A percentile compares a stretch with the other conserved stretches of the same genome.
These are phyloP conservation scores for Cantharis rustica DNA, from an alignment of 2,888 invertebrate genomes.

Conservation along the genomic window DNA sequence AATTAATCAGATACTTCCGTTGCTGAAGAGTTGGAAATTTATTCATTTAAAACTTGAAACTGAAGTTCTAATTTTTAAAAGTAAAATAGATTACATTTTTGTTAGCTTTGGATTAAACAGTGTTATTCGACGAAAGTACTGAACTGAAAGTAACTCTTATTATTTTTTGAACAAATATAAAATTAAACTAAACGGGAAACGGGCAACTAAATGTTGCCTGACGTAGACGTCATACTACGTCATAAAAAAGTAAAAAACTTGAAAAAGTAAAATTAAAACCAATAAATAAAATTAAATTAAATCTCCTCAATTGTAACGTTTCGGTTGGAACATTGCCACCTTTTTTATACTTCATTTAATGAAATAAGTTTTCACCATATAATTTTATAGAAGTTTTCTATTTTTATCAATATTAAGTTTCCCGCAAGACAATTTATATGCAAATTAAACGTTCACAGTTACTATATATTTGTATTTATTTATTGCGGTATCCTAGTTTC, in stretches of 20 bases:
- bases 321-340: background rate
- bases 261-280: background rate
- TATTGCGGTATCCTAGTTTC: background rate
- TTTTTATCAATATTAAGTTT: background rate
- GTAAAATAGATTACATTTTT: background rate
- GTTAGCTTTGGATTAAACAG: background rate
- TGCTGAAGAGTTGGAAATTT: background rate
- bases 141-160: background rate
- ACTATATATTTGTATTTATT: background rate
- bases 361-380: background rate
- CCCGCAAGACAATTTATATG: background rate
- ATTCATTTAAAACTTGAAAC: background rate
- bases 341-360: background rate
- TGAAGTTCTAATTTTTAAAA: background rate
- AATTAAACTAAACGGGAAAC: background rate
- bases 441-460: background rate
- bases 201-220: background rate
- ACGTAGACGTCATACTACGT: background rate
- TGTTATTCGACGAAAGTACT: background rate
- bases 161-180: background rate
- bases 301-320: background rate
- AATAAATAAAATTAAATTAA: background rate
- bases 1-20: background rate
- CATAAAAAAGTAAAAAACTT: too few relatives aligned
- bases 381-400: background rate